Base-by-base conservation (phyloP, 2,888 invertebrate genomes). In the Autographa pulchrina region DNA sequence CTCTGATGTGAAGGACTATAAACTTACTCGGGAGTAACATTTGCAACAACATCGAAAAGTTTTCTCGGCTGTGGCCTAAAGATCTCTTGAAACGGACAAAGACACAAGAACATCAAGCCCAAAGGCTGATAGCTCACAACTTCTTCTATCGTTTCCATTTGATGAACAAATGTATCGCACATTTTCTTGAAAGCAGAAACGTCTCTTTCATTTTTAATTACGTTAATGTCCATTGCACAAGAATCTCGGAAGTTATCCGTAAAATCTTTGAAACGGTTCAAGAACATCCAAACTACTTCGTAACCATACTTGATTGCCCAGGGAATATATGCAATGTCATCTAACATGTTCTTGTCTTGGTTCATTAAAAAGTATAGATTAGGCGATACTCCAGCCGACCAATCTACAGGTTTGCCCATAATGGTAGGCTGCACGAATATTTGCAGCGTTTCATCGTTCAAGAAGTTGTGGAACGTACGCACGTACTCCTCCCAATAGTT, bases 341-440 rank as follows among this genome's bases (percentile, higher is more conserved):
- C 91, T 63, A 96, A 85, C 87, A 98, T 93, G 31, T 93, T 84
- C 63, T 94, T 93, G 89, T 98, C 98, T 77, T 97, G 97, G 67
- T 97, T 96, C 88, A 98, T 94, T 65, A 98, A 96, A 82, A 97
- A 97, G 56, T 96, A 94, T 43, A 98, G 92, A 74, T 97, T 97
- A 0, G 98, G 98, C 0, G 98, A 97, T 38, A 96, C 95, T 2
- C 98, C 98, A 68, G 97, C 97, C 0, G 97, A 96, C 89, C 98
- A 96, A 59, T 98, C 97, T 82, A 98, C 98, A 86, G 97, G 96
- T 85, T 98, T 97, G 20, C 97, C 98, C 96, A 98, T 98, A 75
- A 99, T 97, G 20, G 97, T 97, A 0, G 98, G 98, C 97, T 97
- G 97, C 4, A 98, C 98, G 85, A 98, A 98, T 65, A 97, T 96